Evolutionary conservation across 2,113 vertebrate species (phyloP).

Genomic region (Grus americana): DNA sequence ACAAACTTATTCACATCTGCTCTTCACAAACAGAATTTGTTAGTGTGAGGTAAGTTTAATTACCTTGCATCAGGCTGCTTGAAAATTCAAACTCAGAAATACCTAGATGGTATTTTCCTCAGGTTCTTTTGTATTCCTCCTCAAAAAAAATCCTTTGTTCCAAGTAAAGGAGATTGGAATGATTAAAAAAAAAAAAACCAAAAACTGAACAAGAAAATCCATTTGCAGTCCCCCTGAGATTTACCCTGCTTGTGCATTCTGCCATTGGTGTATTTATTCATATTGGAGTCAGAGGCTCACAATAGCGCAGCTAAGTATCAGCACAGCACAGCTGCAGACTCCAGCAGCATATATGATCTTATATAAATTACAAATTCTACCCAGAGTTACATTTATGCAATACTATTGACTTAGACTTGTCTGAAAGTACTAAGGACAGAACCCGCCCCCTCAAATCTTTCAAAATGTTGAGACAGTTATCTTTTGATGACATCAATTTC

Average conservation of each 20-base stretch:
- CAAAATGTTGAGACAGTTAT: not conserved
- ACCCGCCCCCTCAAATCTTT: not conserved
- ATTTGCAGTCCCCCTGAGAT: slow-evolving; percentile 23
- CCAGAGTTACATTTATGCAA: not conserved
- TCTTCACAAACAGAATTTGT: not conserved
- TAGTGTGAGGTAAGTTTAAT: not conserved
- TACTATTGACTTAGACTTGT: not conserved
- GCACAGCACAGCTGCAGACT: slow-evolving; percentile 53
- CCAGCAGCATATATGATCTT: not conserved
- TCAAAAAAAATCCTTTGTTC: not conserved
- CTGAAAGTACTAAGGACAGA: not conserved
- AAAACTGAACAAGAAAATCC: not conserved
- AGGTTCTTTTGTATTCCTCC: not conserved
- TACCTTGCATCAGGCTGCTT: not conserved
- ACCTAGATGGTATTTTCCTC: not conserved
- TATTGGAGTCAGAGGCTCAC: not conserved
- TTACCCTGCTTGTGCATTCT: slow-evolving; percentile 10
- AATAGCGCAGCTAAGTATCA: slow-evolving; percentile 52
- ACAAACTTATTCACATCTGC: not conserved
- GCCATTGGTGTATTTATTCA: slow-evolving; percentile 30
- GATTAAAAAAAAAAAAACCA: not conserved
- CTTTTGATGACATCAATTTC: not conserved
- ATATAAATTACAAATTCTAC: slow-evolving; percentile 20
- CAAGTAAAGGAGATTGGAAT: slow-evolving; percentile 10
- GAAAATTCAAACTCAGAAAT: not conserved